A percentile compares a stretch with the other conserved stretches of the same genome.
Conservation (phyloP, 2,113 vertebrate genomes). For the Pachyramphus minor region DNA sequence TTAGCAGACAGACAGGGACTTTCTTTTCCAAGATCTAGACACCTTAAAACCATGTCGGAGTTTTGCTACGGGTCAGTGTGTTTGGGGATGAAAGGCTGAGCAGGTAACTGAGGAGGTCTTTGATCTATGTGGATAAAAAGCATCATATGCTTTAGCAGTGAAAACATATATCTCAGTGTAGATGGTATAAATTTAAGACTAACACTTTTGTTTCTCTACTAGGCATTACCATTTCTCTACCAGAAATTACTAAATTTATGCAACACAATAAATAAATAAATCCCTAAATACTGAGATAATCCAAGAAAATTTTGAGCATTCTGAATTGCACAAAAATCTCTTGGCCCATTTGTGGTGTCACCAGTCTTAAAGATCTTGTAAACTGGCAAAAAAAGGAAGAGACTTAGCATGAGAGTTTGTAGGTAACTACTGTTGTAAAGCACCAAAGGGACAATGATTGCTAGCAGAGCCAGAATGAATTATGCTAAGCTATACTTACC, state of each 20-base stretch:
- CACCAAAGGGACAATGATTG: background rate
- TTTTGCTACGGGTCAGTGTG: background rate
- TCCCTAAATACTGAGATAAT: background rate
- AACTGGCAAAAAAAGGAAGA: background rate
- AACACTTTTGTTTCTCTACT: background rate
- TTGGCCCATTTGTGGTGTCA: background rate
- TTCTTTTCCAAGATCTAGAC: background rate
- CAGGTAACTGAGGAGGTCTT: background rate
- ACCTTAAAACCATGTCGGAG: background rate
- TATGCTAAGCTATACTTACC: background rate
- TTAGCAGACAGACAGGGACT: background rate
- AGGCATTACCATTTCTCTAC: background rate
- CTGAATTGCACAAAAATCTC: rapidly evolving
- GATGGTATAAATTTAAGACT: background rate
- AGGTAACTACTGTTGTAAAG: background rate
- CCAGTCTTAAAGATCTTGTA: background rate
- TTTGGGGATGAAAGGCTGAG: background rate
- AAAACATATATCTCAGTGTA: background rate
- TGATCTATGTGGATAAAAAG: background rate
- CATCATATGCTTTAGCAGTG: background rate
- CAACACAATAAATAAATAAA: background rate
- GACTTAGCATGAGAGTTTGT: background rate
- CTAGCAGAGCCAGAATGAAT: background rate
- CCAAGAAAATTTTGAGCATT: background rate
- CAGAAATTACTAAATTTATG: background rate